A percentile compares a stretch with the other conserved stretches of the same genome.
Conservation (phyloP, 2,888 invertebrate genomes). For the Apotomis betuletana region DNA sequence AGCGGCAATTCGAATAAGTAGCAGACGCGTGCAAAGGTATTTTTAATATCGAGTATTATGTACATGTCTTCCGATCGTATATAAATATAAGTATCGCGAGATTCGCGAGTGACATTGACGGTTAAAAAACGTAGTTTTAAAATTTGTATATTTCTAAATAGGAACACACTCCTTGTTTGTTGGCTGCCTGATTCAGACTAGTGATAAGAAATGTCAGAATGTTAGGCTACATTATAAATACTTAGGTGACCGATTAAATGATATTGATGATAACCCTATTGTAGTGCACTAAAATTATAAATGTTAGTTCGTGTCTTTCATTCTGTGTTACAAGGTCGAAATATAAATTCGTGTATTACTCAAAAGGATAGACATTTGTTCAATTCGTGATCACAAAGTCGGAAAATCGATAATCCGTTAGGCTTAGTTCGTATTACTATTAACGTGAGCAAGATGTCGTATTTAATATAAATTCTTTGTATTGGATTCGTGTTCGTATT, state of each 20-base stretch:
- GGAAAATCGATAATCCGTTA: too few relatives aligned
- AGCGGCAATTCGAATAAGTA: neutral
- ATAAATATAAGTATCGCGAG: neutral
- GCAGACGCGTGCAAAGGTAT: neutral
- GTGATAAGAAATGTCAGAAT: too few relatives aligned
- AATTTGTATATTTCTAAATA: neutral
- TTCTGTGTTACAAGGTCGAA: neutral
- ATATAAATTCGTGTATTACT: too few relatives aligned
- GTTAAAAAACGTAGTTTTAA: neutral
- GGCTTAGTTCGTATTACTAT: too few relatives aligned
- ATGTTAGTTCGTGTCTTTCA: neutral
- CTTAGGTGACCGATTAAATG: neutral
- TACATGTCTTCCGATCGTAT: conserved; percentile 19
- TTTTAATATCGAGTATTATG: neutral
- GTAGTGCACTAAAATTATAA: neutral
- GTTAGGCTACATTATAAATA: too few relatives aligned
- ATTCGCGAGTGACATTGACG: neutral
- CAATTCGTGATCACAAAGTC: too few relatives aligned
- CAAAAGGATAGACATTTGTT: too few relatives aligned
- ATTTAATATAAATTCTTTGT: too few relatives aligned
- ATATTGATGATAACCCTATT: neutral
- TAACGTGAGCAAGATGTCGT: too few relatives aligned
- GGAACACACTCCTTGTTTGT: too few relatives aligned
- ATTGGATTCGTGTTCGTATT: too few relatives aligned
- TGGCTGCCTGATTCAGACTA: too few relatives aligned